Evolutionary conservation across 2,113 vertebrate species (phyloP), one percentile per base, ranked within the genome.

Genomic region (Chloropsis cyanopogon): DNA sequence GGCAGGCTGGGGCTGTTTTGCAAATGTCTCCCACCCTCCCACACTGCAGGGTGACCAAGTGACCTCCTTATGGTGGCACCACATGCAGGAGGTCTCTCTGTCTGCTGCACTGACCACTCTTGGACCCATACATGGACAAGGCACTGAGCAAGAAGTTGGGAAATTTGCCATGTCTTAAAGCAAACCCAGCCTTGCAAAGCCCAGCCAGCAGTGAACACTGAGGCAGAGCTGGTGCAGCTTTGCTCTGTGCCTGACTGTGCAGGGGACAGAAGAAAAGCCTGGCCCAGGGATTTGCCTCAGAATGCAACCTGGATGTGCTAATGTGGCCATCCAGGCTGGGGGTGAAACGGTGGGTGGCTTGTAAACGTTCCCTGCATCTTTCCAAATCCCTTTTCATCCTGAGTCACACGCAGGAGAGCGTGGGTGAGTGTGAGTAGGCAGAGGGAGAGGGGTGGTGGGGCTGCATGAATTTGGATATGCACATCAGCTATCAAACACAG

Each of bases 381-480:
- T 93, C 92, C 60, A 88, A 97, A 90, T 92, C 76, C 68, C 90
- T 93, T 94, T 96, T 94, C 88, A 90, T 96, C 94, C 91, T 96
- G 94, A 97, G 92, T 93, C 91, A 94, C 88, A 93, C 2, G 35
- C 41, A 60, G 86, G 46, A 82, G 80, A 91, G 91, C 23, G 95
- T 97, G 95, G 96, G 96, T 90, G 91, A 94, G 64, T 2, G 22
- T 0, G 44, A 95, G 96, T 96, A 96, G 96, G 96, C 95, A 94
- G 92, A 88, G 88, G 66, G 82, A 96, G 94, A 97, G 88, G 95
- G 94, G 86, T 91, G 92, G 92, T 88, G 86, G 88, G 94, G 82
- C 95, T 97, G 91, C 88, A 54, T 94, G 95, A 90, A 97, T 96
- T 93, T 97, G 96, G 94, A 93, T 95, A 95, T 92, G 91, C 91